Evolutionary conservation across 2,797 vertebrate species (phyloP).

Genomic region (Danionella dracula): DNA sequence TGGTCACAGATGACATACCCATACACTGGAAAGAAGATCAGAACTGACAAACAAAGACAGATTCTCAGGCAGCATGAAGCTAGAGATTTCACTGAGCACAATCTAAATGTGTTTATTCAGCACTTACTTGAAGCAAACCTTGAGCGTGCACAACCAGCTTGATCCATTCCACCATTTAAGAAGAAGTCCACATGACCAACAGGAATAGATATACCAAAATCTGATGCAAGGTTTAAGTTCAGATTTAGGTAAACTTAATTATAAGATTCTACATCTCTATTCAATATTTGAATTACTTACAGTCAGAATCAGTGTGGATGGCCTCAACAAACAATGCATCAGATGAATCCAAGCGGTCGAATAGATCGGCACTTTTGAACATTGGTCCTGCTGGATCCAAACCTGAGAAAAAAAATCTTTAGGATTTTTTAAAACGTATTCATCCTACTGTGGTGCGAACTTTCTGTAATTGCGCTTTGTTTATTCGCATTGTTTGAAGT

Average conservation of each 20-base stretch:
- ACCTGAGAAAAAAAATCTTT: constrained; percentile 57
- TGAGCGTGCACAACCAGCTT: constrained; percentile 79
- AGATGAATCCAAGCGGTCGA: constrained; percentile 82
- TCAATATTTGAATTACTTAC: constrained; percentile 61
- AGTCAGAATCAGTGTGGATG: constrained; percentile 91
- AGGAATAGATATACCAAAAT: constrained; percentile 90
- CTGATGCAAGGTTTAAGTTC: constrained; percentile 54
- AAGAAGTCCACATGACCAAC: constrained; percentile 93
- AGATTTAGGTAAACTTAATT: neutral
- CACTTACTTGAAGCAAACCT: constrained; percentile 64
- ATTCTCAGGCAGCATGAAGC: constrained; percentile 13
- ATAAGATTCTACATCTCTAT: neutral
- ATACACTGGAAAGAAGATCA: constrained; percentile 76
- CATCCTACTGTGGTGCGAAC: no score
- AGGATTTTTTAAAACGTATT: no score
- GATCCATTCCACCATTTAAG: constrained; percentile 90
- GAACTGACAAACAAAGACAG: constrained; percentile 56
- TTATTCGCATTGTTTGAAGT: constrained; percentile 24
- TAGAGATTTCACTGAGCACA: neutral
- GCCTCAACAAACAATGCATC: constrained; percentile 92
- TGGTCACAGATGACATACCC: constrained; percentile 91
- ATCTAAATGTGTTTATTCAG: neutral
- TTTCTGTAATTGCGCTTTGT: constrained; percentile 41
- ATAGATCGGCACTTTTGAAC: constrained; percentile 79
- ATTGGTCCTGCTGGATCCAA: constrained; percentile 92